Evolutionary conservation across 2,113 vertebrate species (phyloP), one percentile per base, ranked within the genome.

Genomic region (Crocuta crocuta): DNA sequence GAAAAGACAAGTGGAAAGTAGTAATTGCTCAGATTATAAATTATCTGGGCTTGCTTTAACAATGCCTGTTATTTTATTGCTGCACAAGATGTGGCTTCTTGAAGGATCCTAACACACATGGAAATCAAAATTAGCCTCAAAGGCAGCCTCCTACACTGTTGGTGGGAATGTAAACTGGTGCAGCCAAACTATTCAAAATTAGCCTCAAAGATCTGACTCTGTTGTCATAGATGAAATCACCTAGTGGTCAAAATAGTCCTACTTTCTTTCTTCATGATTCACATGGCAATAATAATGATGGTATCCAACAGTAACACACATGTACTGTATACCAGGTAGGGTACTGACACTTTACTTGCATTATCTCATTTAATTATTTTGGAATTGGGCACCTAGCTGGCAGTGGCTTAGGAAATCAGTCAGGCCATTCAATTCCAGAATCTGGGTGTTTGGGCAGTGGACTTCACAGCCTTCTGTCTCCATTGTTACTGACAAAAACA

Each of bases 21-120:
- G 50, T 85, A 80, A 95, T 84, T 55, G 33, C 80, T 95, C 45
- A 96, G 50, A 94, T 96, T 78, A 87, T 95, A n/a, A 95, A 81
- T 95, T 61, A 96, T 97, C 74, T 84, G 17, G 35, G 50, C 28
- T 93, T 66, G 55, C 55, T 91, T 94, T 86, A 43, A 88, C 13
- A 26, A 8, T 61, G 53, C 19, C 12, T 87, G 12, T 73, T 94
- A 87, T 87, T 96, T 96, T 93, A 81, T 89, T 82, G 82, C 35
- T 83, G 15, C 7, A 58, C 31, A 76, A 45, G 53, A 31, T 65
- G 16, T 93, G 68, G 21, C 23, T 96, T 96, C 63, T 91, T 96
- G 55, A 89, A 89, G 55, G 35, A 96, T 82, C 11, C 68, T 92
- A 76, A 89, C 33, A 88, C 31, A 73, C 48, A 26, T 94, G 55